Evolutionary conservation across 1,140 invertebrate genomes (phyloP).

Genomic region (Papilio aristodemus): DNA sequence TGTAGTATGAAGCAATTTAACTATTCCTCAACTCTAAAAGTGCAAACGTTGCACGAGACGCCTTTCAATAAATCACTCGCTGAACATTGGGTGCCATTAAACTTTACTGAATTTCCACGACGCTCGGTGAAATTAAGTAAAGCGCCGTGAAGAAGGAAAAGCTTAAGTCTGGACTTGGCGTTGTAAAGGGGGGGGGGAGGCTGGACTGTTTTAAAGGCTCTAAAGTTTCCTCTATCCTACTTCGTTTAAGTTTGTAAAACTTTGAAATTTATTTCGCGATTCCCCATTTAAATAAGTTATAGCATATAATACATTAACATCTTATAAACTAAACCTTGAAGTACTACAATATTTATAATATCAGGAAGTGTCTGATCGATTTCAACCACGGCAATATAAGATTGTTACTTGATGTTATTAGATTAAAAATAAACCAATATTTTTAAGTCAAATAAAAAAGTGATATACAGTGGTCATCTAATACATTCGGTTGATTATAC

Average conservation of each 20-base stretch:
- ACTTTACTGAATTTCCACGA: constrained; percentile 23
- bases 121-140: constrained; percentile 17
- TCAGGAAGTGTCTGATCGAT: constrained; percentile 7
- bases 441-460: not conserved
- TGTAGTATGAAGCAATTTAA: not conserved
- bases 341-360: not conserved
- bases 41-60: constrained; percentile 20
- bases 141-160: constrained; percentile 12
- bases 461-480: not conserved
- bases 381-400: not conserved
- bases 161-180: constrained; percentile 23
- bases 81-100: constrained; percentile 15
- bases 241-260: not conserved
- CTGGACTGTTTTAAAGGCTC: not conserved
- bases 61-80: constrained; percentile 12
- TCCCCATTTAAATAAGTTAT: not conserved
- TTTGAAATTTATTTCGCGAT: constrained; percentile 2
- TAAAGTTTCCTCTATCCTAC: not conserved
- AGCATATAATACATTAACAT: not conserved
- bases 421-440: not conserved
- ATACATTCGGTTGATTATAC: not conserved
- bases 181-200: not conserved
- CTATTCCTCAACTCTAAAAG: not conserved
- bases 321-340: not conserved
- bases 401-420: not conserved